Evolutionary conservation across 1,140 invertebrate species (phyloP).

Genomic region (Tenebrio molitor): DNA sequence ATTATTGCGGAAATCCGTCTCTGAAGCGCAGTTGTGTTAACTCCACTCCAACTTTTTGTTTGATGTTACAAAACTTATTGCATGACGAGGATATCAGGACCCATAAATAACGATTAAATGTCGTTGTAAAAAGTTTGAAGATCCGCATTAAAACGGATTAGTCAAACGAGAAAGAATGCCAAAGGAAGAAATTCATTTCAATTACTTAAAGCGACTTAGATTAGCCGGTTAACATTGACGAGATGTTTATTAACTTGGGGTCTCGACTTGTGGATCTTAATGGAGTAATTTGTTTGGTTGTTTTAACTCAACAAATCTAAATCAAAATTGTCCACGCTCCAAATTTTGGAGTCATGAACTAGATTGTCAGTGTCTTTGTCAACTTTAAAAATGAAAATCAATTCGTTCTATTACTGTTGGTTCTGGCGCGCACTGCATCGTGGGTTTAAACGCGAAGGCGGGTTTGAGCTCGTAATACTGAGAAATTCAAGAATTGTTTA

Average conservation of each 20-base stretch:
- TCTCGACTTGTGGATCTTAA: neutral
- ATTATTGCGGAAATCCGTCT: slow-evolving; percentile 27
- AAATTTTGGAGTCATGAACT: too few relatives aligned
- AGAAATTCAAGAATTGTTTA: too few relatives aligned
- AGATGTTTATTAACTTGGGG: slow-evolving; percentile 18
- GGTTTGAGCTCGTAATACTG: too few relatives aligned
- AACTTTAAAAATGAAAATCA: too few relatives aligned
- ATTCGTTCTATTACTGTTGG: too few relatives aligned
- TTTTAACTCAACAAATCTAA: slow-evolving; percentile 6
- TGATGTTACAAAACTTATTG: slow-evolving; percentile 3
- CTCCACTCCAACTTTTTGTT: slow-evolving; percentile 20
- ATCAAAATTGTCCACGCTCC: slow-evolving; percentile 5
- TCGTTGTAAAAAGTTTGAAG: neutral
- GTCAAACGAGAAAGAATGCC: neutral
- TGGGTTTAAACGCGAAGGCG: too few relatives aligned
- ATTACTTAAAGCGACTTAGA: neutral
- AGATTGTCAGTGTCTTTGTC: too few relatives aligned
- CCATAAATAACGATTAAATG: neutral
- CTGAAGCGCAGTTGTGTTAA: slow-evolving; percentile 25
- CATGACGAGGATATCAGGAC: slow-evolving; percentile 1
- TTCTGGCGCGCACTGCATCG: too few relatives aligned
- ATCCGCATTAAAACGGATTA: neutral
- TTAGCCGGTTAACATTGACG: neutral
- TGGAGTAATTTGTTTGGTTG: neutral
- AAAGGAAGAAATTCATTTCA: slow-evolving; percentile 21